phyloP scores from a whole-genome alignment of 2,113 vertebrate genomes.

The Crotalus helleri region DNA sequence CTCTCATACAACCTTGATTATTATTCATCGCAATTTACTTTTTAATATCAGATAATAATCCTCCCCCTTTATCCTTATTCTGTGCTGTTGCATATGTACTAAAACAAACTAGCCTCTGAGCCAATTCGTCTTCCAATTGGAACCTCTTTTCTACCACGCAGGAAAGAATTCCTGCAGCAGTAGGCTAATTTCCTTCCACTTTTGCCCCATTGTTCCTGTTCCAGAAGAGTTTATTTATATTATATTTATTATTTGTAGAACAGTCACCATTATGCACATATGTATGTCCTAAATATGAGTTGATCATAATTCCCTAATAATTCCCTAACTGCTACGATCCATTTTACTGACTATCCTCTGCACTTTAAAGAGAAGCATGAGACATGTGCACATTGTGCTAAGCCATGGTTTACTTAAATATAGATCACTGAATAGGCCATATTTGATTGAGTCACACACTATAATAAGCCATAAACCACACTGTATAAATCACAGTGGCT shows the following conservation, averaged over 20 bases:
- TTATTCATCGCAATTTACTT: not conserved
- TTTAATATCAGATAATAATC: not conserved
- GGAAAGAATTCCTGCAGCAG: not conserved
- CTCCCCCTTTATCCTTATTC: not conserved
- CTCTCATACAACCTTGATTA: not conserved
- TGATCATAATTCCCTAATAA: not conserved
- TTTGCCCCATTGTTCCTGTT: not conserved
- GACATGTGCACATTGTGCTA: not conserved
- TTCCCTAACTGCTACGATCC: not conserved
- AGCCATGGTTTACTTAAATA: not conserved
- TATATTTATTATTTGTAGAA: not conserved
- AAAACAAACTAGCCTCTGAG: not conserved
- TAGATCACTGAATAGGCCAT: not conserved
- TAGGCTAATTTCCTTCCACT: not conserved
- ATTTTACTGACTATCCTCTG: not conserved
- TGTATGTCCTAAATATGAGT: not conserved
- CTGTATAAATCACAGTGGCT: not conserved
- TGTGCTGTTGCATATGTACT: not conserved
- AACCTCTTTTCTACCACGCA: not conserved
- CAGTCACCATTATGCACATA: not conserved
- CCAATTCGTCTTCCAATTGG: not conserved
- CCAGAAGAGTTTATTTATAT: not conserved
- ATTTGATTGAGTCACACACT: not conserved
- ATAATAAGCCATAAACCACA: not conserved
- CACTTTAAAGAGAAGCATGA: not conserved